Percentiles rank a stretch among this genome's conserved stretches.
These are phyloP conservation scores for Cerastis leucographa DNA, from an alignment of 2,888 invertebrate genomes.

Conservation along the genomic window DNA sequence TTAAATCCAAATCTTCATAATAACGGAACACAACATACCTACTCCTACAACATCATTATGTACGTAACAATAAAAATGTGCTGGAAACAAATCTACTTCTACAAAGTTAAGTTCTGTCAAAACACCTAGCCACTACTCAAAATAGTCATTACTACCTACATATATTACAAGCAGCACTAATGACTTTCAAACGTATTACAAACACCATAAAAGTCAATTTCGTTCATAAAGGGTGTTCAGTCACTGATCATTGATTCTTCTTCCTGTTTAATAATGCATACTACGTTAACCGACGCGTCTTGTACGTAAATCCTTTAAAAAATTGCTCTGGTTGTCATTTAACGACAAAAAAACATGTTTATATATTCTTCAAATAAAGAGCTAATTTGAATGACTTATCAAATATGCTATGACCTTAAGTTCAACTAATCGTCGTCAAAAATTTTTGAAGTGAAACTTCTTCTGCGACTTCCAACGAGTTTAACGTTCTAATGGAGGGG, in stretches of 20 bases:
- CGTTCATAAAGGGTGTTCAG: constrained; percentile 38
- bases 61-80: neutral
- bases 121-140: neutral
- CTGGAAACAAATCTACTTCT: neutral
- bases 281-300: neutral
- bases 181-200: constrained; percentile 4
- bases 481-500: no score
- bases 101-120: neutral
- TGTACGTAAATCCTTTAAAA: constrained; percentile 23
- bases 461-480: no score
- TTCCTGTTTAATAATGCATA: constrained; percentile 33
- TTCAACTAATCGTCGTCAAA: no score
- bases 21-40: no score
- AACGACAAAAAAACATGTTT: neutral
- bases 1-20: no score
- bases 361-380: no score
- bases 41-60: no score
- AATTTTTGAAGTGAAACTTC: no score
- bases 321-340: constrained; percentile 25
- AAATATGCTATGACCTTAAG: no score
- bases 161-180: constrained; percentile 2
- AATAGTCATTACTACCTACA: neutral
- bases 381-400: no score
- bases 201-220: constrained; percentile 32
- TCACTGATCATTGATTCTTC: constrained; percentile 42